These are phyloP conservation scores for Amazona guildingii DNA, from an alignment of 2,113 vertebrate genomes.

Conservation along the genomic window DNA sequence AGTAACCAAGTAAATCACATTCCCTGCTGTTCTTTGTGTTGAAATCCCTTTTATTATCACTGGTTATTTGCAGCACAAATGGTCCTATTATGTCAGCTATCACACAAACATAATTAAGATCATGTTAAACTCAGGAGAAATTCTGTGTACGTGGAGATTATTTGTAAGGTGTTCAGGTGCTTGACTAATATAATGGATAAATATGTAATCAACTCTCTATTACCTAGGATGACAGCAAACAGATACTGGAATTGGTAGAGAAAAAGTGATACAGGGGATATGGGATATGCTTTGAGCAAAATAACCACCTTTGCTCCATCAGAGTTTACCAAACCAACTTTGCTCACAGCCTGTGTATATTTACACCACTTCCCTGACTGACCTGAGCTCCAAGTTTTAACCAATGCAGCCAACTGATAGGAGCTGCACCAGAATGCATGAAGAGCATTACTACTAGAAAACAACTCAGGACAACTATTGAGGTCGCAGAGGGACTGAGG, in stretches of 20 bases:
- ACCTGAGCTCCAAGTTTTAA: neutral
- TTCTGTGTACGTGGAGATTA: neutral
- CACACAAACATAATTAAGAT: neutral
- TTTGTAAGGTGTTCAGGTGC: neutral
- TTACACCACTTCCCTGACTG: neutral
- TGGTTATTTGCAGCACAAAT: neutral
- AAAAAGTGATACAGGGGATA: neutral
- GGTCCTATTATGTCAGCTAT: neutral
- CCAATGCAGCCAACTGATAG: neutral
- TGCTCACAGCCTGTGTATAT: neutral
- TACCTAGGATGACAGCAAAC: neutral
- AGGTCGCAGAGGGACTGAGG: neutral
- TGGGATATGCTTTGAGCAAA: neutral
- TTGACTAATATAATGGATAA: neutral
- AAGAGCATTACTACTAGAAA: neutral
- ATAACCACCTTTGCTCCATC: neutral
- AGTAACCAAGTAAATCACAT: neutral
- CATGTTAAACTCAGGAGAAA: neutral
- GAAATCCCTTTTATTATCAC: neutral
- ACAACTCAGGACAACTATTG: neutral
- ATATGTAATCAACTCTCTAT: neutral
- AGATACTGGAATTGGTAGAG: neutral
- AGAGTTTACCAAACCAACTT: neutral
- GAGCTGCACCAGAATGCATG: neutral
- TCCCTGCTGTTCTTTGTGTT: neutral